A percentile compares a stretch with the other conserved stretches of the same genome.
Conservation (phyloP, 2,888 invertebrate species). For the Platypus cylindrus region DNA sequence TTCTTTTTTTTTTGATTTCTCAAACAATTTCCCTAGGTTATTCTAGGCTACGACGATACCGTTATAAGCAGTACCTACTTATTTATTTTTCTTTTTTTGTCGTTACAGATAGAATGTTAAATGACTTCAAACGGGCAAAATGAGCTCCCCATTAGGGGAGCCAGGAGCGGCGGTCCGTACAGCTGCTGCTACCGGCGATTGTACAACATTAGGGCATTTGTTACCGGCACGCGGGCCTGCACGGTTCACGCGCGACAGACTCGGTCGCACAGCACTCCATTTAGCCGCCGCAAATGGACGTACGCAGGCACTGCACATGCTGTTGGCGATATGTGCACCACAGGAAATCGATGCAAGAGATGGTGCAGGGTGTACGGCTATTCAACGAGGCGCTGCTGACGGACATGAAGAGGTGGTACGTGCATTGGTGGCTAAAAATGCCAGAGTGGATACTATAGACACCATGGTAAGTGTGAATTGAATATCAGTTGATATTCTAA, state of each 20-base stretch:
- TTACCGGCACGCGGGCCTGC: slow-evolving; percentile 28
- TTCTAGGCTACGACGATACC: no score
- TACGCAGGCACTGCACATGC: slow-evolving; percentile 28
- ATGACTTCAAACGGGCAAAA: slow-evolving; percentile 34
- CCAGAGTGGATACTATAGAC: slow-evolving; percentile 60
- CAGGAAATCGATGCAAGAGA: slow-evolving; percentile 39
- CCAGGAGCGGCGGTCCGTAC: slow-evolving; percentile 32
- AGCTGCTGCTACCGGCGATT: slow-evolving; percentile 33
- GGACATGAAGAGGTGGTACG: slow-evolving; percentile 66
- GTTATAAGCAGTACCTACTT: neutral
- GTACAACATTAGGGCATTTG: slow-evolving; percentile 27
- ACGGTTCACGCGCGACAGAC: slow-evolving; percentile 32
- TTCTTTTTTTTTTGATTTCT: no score
- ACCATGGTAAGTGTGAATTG: slow-evolving; percentile 46
- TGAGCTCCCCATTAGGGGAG: slow-evolving; percentile 28
- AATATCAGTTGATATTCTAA: neutral
- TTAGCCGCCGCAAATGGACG: slow-evolving; percentile 33
- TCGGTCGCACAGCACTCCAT: slow-evolving; percentile 33
- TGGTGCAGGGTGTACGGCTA: slow-evolving; percentile 55
- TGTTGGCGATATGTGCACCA: slow-evolving; percentile 34
- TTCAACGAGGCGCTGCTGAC: slow-evolving; percentile 71
- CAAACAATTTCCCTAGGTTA: no score
- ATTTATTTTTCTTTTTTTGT: slow-evolving; percentile 5
- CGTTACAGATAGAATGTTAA: slow-evolving; percentile 30
- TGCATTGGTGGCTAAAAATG: slow-evolving; percentile 53